phyloP scores from a whole-genome alignment of 1,140 invertebrate species.

The Acromyrmex echinatior region DNA sequence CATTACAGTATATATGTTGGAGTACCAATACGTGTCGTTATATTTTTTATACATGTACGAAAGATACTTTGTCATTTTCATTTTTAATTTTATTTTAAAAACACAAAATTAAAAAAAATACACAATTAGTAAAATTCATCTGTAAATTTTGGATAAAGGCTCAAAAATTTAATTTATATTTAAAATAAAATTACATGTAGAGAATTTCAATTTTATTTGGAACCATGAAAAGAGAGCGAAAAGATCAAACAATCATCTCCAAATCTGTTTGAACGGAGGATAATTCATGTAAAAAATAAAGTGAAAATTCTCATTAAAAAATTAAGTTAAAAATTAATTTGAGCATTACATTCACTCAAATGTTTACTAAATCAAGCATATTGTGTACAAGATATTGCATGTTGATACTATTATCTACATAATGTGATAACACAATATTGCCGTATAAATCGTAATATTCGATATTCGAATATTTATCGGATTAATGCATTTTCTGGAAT shows the following conservation, averaged over 20 bases:
- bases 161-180: not conserved
- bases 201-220: not conserved
- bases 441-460: not conserved
- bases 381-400: not conserved
- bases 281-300: not conserved
- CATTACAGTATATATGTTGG: slow-evolving; percentile 2
- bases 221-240: not conserved
- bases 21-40: not conserved
- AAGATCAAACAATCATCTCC: not conserved
- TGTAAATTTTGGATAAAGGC: not conserved
- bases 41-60: not conserved
- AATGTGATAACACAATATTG: not conserved
- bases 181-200: not conserved
- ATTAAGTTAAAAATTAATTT: not conserved
- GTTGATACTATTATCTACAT: not conserved
- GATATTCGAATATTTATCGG: not conserved
- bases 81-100: not conserved
- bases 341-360: not conserved
- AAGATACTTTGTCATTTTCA: not conserved
- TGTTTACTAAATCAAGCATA: not conserved
- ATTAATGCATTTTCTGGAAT: not conserved
- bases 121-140: not conserved
- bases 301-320: not conserved
- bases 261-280: not conserved
- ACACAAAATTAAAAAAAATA: not conserved